phyloP scores from a whole-genome alignment of 2,888 invertebrate genomes.

The Limnephilus lunatus region DNA sequence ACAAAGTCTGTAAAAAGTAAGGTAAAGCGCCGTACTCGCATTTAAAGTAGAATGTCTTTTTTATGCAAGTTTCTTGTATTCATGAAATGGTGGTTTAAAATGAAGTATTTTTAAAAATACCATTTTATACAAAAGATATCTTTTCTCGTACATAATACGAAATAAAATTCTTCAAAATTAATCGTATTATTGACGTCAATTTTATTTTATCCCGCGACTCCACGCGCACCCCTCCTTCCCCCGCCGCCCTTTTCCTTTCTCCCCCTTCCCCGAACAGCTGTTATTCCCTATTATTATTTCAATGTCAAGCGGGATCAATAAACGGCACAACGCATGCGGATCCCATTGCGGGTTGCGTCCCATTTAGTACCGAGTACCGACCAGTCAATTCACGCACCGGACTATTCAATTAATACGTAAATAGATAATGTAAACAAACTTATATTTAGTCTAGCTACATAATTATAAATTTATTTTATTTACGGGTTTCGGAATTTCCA shows the following conservation, averaged over 20 bases:
- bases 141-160: no score
- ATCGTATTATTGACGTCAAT: background rate
- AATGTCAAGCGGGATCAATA: conserved; percentile 79
- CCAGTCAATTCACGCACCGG: background rate
- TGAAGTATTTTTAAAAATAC: no score
- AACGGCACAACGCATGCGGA: conserved; percentile 53
- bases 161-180: no score
- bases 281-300: conserved; percentile 75
- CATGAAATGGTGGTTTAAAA: no score
- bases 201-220: background rate
- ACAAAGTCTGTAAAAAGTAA: background rate
- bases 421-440: background rate
- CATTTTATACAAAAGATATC: no score
- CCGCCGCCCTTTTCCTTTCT: conserved; percentile 67
- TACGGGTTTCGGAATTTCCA: background rate
- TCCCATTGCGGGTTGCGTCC: conserved; percentile 52
- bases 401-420: background rate
- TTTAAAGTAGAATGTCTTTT: background rate
- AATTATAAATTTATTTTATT: background rate
- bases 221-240: background rate
- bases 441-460: background rate
- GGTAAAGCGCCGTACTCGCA: background rate
- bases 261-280: conserved; percentile 75
- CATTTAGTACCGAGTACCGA: background rate
- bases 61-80: no score